phyloP scores from a whole-genome alignment of 2,888 invertebrate species.

The Athalia cordata region DNA sequence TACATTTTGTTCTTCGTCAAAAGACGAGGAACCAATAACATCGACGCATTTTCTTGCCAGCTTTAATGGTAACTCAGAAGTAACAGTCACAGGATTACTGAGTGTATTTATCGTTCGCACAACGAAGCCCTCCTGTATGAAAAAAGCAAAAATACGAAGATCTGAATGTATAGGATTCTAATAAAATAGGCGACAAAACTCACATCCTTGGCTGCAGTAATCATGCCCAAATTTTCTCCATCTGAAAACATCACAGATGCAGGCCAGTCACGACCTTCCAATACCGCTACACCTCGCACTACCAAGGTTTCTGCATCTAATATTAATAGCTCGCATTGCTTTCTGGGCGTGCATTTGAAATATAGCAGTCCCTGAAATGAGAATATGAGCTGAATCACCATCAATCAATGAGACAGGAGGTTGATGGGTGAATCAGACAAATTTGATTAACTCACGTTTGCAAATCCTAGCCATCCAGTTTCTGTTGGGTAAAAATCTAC shows the following conservation, averaged over 20 bases:
- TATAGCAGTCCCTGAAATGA: slow-evolving; percentile 85
- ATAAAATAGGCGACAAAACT: slow-evolving; percentile 59
- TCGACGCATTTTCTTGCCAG: slow-evolving; percentile 87
- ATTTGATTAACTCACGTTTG: slow-evolving; percentile 79
- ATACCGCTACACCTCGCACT: slow-evolving; percentile 74
- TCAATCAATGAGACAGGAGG: neutral
- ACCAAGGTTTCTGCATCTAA: slow-evolving; percentile 74
- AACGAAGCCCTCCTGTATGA: slow-evolving; percentile 84
- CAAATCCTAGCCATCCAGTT: slow-evolving; percentile 90
- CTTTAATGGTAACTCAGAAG: slow-evolving; percentile 81
- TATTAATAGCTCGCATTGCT: slow-evolving; percentile 70
- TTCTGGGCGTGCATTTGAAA: slow-evolving; percentile 78
- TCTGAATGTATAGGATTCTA: neutral
- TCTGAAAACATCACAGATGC: slow-evolving; percentile 82
- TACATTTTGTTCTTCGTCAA: slow-evolving; percentile 80
- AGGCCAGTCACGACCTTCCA: slow-evolving; percentile 71
- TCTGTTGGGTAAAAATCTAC: slow-evolving; percentile 88
- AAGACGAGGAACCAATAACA: slow-evolving; percentile 82
- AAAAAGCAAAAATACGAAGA: neutral
- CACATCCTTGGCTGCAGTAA: slow-evolving; percentile 88
- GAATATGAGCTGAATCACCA: slow-evolving; percentile 46
- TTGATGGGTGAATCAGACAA: slow-evolving; percentile 10
- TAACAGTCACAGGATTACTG: slow-evolving; percentile 76
- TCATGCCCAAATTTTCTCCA: slow-evolving; percentile 86
- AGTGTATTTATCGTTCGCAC: slow-evolving; percentile 83